Evolutionary conservation across 1,140 invertebrate genomes (phyloP).

Genomic region (Listronotus oregonensis): DNA sequence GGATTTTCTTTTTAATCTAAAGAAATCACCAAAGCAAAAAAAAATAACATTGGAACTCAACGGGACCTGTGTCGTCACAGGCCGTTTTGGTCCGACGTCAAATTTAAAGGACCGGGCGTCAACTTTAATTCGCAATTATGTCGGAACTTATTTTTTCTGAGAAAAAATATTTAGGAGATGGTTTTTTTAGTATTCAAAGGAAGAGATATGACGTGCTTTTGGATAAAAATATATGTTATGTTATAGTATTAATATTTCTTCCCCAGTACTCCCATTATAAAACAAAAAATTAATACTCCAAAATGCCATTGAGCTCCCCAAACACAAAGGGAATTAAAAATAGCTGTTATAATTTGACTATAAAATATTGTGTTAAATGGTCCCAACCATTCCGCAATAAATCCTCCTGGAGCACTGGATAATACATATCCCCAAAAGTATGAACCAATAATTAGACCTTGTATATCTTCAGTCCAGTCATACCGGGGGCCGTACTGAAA

Average conservation of each 20-base stretch:
- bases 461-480: constrained; percentile 64
- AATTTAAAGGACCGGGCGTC: too few relatives aligned
- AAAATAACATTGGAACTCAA: too few relatives aligned
- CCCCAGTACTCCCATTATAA: constrained; percentile 69
- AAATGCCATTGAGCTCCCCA: constrained; percentile 66
- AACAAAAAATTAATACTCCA: constrained; percentile 63
- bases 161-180: too few relatives aligned
- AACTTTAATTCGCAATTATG: too few relatives aligned
- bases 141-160: too few relatives aligned
- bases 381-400: constrained; percentile 56
- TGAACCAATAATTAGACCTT: constrained; percentile 67
- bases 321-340: constrained; percentile 73
- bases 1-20: too few relatives aligned
- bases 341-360: constrained; percentile 66
- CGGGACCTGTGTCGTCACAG: too few relatives aligned
- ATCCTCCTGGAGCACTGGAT: constrained; percentile 50
- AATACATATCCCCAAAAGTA: constrained; percentile 69
- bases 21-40: too few relatives aligned
- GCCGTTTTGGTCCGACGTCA: too few relatives aligned
- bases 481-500: constrained; percentile 57
- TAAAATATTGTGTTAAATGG: constrained; percentile 69
- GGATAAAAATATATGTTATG: too few relatives aligned
- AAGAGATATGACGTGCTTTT: too few relatives aligned
- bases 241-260: constrained; percentile 49
- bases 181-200: too few relatives aligned